phyloP scores from a whole-genome alignment of 2,888 invertebrate genomes.

The Ophion ventricosus region DNA sequence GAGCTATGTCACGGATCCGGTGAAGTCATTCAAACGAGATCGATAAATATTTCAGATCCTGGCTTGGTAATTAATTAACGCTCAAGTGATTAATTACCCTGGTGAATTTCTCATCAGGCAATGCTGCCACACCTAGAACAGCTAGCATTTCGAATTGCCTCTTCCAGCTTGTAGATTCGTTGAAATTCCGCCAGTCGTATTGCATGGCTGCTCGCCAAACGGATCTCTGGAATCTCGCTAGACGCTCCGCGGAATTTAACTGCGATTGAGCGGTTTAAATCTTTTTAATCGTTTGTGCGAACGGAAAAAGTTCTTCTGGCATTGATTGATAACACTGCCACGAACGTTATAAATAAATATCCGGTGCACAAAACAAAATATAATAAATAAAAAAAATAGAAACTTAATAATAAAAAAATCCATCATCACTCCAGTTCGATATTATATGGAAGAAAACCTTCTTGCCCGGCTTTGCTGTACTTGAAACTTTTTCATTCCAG shows the following conservation, averaged over 20 bases:
- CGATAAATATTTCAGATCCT: background rate
- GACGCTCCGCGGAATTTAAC: slow-evolving; percentile 59
- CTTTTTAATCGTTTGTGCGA: background rate
- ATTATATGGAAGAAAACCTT: no score
- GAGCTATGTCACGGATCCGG: slow-evolving; percentile 38
- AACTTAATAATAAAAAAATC: background rate
- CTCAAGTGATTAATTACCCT: slow-evolving; percentile 44
- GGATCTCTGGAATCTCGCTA: slow-evolving; percentile 64
- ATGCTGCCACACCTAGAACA: slow-evolving; percentile 64
- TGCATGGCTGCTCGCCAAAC: slow-evolving; percentile 65
- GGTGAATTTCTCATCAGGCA: slow-evolving; percentile 61
- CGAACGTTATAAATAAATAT: no score
- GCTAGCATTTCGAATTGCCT: slow-evolving; percentile 65
- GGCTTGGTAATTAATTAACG: background rate
- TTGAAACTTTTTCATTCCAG: background rate
- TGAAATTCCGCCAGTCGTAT: slow-evolving; percentile 64
- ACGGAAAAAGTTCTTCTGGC: background rate
- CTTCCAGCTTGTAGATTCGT: slow-evolving; percentile 54
- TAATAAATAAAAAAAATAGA: background rate
- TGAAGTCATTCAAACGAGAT: background rate
- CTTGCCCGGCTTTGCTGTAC: no score
- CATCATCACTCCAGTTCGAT: no score
- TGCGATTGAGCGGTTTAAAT: slow-evolving; percentile 30
- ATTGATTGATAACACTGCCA: no score
- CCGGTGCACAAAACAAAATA: background rate